These are phyloP conservation scores for Mallotus villosus DNA, from an alignment of 2,797 vertebrate species.

Conservation along the genomic window DNA sequence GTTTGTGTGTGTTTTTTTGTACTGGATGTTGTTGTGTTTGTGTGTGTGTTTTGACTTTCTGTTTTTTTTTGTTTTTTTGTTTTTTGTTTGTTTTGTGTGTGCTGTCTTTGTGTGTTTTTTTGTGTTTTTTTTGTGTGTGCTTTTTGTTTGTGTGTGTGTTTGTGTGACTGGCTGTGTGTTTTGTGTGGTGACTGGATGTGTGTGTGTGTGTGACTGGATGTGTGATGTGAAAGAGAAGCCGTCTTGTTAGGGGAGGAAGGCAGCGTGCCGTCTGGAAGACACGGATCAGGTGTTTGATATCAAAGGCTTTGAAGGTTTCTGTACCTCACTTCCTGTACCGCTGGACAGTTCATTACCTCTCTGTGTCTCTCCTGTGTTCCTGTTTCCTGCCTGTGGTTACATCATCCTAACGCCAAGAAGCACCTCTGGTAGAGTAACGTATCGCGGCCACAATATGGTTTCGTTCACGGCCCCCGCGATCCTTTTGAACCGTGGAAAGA, in stretches of 20 bases:
- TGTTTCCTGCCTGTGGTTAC: background rate
- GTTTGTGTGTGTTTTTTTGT: too few relatives aligned
- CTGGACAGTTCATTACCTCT: background rate
- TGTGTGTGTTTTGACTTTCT: too few relatives aligned
- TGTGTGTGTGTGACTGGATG: background rate
- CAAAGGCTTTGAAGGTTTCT: slow-evolving; percentile 17
- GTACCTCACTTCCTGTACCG: background rate
- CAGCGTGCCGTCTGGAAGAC: background rate
- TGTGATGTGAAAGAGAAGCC: background rate
- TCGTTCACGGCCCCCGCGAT: background rate
- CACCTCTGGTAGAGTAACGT: background rate
- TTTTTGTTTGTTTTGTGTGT: too few relatives aligned
- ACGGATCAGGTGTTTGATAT: slow-evolving; percentile 5
- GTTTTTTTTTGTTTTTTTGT: too few relatives aligned
- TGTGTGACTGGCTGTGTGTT: too few relatives aligned
- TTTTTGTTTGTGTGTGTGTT: too few relatives aligned
- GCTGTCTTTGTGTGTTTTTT: too few relatives aligned
- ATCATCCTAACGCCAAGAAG: background rate
- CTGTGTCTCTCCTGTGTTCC: background rate
- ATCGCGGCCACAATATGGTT: background rate
- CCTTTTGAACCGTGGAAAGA: background rate
- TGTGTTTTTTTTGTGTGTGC: too few relatives aligned
- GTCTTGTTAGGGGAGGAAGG: background rate
- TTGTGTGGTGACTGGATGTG: too few relatives aligned
- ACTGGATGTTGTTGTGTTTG: too few relatives aligned